Percentiles rank a stretch among this genome's conserved stretches.
These are phyloP conservation scores for Caenorhabditis zanzibari DNA, from an alignment of 2,888 invertebrate species.

Conservation along the genomic window DNA sequence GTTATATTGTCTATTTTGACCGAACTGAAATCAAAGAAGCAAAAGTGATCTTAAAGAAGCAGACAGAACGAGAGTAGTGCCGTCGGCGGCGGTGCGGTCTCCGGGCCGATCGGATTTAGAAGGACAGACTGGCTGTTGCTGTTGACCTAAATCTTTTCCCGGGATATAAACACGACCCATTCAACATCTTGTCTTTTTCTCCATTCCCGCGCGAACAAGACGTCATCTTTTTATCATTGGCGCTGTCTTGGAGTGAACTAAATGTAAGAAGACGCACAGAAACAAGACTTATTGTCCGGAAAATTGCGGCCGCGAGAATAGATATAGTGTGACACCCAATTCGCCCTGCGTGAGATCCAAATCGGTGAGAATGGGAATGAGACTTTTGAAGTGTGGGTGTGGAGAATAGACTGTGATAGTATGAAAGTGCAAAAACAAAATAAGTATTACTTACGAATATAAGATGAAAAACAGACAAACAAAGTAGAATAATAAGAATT, in stretches of 20 bases:
- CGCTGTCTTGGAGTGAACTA: constrained; percentile 7
- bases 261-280: constrained; percentile 12
- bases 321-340: constrained; percentile 39
- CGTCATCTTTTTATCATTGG: constrained; percentile 62
- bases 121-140: constrained; percentile 60
- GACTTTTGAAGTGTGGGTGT: too few species aligned
- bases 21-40: background rate
- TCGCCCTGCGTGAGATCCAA: constrained; percentile 15
- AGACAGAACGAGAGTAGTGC: constrained; percentile 50
- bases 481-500: constrained; percentile 21
- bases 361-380: constrained; percentile 4
- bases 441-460: background rate
- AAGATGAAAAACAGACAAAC: background rate
- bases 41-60: constrained; percentile 11
- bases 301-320: constrained; percentile 48
- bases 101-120: constrained; percentile 54
- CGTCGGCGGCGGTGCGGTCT: constrained; percentile 33
- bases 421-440: too few species aligned
- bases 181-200: constrained; percentile 38
- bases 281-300: constrained; percentile 49
- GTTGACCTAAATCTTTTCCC: constrained; percentile 63
- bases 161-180: constrained; percentile 54
- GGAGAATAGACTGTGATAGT: background rate
- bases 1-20: too few species aligned
- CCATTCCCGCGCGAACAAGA: constrained; percentile 32